A percentile compares a stretch with the other conserved stretches of the same genome.
These are phyloP conservation scores for Gymnorhina tibicen DNA, from an alignment of 2,113 vertebrate genomes.

Conservation along the genomic window DNA sequence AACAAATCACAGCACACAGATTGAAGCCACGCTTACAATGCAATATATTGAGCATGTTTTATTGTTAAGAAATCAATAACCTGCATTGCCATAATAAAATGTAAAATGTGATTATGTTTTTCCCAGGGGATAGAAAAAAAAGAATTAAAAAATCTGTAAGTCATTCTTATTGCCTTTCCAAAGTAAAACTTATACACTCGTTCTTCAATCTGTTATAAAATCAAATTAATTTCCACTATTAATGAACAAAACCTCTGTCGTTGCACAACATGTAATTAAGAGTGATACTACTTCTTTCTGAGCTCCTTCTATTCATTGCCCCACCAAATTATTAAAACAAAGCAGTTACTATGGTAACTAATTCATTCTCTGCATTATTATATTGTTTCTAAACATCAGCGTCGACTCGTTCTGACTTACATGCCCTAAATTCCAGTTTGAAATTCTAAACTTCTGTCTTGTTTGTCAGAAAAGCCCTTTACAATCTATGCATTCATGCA, in stretches of 20 bases:
- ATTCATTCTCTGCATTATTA: conserved; percentile 64
- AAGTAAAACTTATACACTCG: background rate
- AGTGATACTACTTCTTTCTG: conserved; percentile 47
- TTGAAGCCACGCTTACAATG: background rate
- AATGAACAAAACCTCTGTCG: conserved; percentile 11
- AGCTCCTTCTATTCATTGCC: conserved; percentile 42
- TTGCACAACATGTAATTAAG: conserved; percentile 56
- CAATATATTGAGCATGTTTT: background rate
- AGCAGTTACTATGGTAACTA: conserved; percentile 66
- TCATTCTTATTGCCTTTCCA: background rate
- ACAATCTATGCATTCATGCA: conserved; percentile 52
- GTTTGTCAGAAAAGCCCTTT: background rate
- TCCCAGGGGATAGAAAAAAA: background rate
- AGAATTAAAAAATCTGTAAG: background rate
- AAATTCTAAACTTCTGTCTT: conserved; percentile 53
- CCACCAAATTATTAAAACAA: conserved; percentile 70
- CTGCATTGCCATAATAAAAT: conserved; percentile 19
- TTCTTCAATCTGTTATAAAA: conserved; percentile 34
- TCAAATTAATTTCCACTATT: conserved; percentile 58
- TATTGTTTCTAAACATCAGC: conserved; percentile 57
- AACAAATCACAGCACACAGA: conserved; percentile 36
- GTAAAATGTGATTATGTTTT: background rate
- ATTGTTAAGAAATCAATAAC: conserved; percentile 38
- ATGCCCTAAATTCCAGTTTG: conserved; percentile 59
- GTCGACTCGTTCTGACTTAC: conserved; percentile 6